These are phyloP conservation scores for Dicrurus megarhynchus DNA, from an alignment of 2,113 vertebrate genomes.

Conservation along the genomic window DNA sequence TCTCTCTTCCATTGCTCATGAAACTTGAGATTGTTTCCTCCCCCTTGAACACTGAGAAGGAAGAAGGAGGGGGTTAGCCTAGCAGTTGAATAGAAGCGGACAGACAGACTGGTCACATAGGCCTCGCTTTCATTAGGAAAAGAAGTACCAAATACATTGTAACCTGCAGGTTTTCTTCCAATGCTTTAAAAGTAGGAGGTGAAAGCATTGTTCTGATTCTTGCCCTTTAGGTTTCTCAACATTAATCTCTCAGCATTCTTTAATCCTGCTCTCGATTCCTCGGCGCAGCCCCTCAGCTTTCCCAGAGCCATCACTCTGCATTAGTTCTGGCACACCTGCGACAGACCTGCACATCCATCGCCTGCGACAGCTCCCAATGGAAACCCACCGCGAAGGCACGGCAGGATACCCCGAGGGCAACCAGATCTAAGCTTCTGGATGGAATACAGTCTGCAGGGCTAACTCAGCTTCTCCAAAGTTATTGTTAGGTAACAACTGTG, in stretches of 20 bases:
- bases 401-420: background rate
- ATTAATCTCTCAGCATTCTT: background rate
- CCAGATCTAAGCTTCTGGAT: background rate
- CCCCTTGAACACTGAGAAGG: background rate
- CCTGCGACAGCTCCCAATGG: background rate
- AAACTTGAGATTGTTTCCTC: background rate
- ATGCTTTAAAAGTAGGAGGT: background rate
- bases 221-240: background rate
- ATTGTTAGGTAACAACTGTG: rapidly evolving
- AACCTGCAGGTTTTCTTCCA: background rate
- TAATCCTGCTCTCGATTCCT: background rate
- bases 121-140: background rate
- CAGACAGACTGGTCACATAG: background rate
- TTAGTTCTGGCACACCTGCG: background rate
- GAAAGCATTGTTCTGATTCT: background rate
- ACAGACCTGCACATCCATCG: background rate
- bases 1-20: background rate
- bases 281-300: background rate
- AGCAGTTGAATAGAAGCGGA: background rate
- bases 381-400: rapidly evolving
- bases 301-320: background rate
- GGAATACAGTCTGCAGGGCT: background rate
- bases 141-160: background rate
- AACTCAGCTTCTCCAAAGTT: background rate
- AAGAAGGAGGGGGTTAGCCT: background rate